Percentiles rank a stretch among this genome's conserved stretches.
These are phyloP conservation scores for Sebastes baramenuke DNA, from an alignment of 2,797 vertebrate genomes.

Conservation along the genomic window DNA sequence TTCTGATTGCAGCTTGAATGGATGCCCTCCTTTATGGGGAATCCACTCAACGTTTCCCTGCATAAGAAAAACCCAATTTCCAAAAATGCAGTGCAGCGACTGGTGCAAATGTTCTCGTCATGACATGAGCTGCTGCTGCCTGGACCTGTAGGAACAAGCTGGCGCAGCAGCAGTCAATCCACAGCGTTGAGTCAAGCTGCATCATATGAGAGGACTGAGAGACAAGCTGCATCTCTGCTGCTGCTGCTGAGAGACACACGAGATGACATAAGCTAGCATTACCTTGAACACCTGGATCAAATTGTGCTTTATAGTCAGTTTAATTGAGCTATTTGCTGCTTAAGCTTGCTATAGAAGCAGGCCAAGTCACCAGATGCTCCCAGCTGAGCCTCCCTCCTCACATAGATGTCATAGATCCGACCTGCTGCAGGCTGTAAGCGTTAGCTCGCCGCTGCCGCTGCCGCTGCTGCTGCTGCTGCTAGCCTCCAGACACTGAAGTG, in stretches of 20 bases:
- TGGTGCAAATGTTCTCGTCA: constrained; percentile 53
- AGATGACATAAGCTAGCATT: constrained; percentile 52
- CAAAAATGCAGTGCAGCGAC: constrained; percentile 38
- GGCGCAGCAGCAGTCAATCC: constrained; percentile 52
- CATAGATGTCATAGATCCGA: constrained; percentile 57
- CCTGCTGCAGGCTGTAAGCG: constrained; percentile 69
- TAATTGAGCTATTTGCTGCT: neutral
- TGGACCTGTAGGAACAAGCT: constrained; percentile 64
- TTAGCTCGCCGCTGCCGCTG: constrained; percentile 65
- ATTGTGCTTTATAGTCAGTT: neutral
- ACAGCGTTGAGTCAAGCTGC: constrained; percentile 66
- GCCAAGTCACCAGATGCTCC: constrained; percentile 35
- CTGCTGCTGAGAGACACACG: constrained; percentile 46
- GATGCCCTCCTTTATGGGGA: neutral
- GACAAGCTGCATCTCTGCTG: constrained; percentile 32
- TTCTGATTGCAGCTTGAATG: neutral
- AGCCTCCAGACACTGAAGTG: constrained; percentile 64
- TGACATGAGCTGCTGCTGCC: constrained; percentile 44
- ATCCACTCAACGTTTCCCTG: constrained; percentile 18
- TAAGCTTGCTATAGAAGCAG: neutral
- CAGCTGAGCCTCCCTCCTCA: constrained; percentile 29
- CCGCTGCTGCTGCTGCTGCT: constrained; percentile 57
- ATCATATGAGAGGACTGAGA: constrained; percentile 53
- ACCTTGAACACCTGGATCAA: constrained; percentile 9
- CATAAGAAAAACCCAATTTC: constrained; percentile 10